Evolutionary conservation across 2,888 invertebrate genomes (phyloP), one percentile per base, ranked within the genome.

Genomic region (Erebia aethiops): DNA sequence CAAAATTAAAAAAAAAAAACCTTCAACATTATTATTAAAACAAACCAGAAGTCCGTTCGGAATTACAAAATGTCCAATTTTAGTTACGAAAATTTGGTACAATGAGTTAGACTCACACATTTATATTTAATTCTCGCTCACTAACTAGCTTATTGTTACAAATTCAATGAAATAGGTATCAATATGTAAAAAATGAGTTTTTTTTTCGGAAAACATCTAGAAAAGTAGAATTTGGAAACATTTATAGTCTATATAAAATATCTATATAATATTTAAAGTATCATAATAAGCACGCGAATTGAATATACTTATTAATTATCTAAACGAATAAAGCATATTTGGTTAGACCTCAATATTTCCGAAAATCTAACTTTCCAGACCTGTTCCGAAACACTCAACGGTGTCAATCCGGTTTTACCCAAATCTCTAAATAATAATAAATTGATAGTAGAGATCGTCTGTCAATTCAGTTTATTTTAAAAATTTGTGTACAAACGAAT

Each of bases 1-100:
- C 35, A 73, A 70, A 67, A 72, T 57, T 66, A 72, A 72, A 68
- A 72, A 68, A 72, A 72, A 68, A 72, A 67, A 56, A 71, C 56
- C 14, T 16, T 35, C 35, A 35, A 58, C 10, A 10, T 16, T 13
- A 64, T 11, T 54, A 54, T 10, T 16, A 35, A 52, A 52, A 52
- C 4, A 52, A 35, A 64, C 16, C 10, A 52, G n/a, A 52, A 52
- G 35, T 58, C 58, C 58, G 49, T 49, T 13, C 13, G 2, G 9
- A 58, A 26, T 51, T 35, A 26, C 11, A 35, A 18, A 14, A 52
- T 52, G 35, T 35, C 46, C 7, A 43, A 35, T 41, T 49, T 58
- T 21, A 16, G 16, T 10, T 58, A 67, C 67, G 58, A 26, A 49
- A 67, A 35, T 26, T 35, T 58, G 10, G 14, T 35, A 60, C 21